Conservation (phyloP, 2,888 invertebrate genomes). For the Buathra laborator region DNA sequence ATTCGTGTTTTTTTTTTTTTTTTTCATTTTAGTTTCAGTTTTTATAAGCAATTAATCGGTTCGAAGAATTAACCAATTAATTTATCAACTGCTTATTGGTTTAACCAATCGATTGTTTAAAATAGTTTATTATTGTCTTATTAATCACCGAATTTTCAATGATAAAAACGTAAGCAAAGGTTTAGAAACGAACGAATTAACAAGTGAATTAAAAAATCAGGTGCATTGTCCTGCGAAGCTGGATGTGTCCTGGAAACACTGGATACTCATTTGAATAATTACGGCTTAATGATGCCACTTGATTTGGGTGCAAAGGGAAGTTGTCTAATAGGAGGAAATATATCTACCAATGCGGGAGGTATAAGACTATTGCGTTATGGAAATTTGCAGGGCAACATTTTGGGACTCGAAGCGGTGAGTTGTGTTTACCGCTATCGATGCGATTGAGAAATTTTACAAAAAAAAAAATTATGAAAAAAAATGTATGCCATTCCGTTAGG, state of each 20-base stretch:
- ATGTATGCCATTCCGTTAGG: slow-evolving; percentile 85
- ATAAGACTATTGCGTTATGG: slow-evolving; percentile 97
- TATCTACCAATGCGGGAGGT: slow-evolving; percentile 99
- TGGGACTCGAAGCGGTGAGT: slow-evolving; percentile 96
- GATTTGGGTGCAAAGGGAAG: slow-evolving; percentile 99
- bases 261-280: slow-evolving; percentile 90
- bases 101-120: slow-evolving; percentile 1
- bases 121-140: not conserved
- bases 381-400: slow-evolving; percentile 95
- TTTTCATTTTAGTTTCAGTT: no score
- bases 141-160: no score
- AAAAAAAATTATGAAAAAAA: slow-evolving; percentile 24
- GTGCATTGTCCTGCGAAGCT: slow-evolving; percentile 94
- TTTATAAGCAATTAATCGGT: no score
- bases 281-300: slow-evolving; percentile 95
- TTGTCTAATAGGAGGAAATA: slow-evolving; percentile 98
- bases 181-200: not conserved
- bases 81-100: not conserved
- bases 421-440: not conserved
- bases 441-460: not conserved
- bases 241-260: slow-evolving; percentile 96
- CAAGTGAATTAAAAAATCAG: slow-evolving; percentile 82
- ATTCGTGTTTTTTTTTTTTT: no score
- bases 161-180: not conserved
- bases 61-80: no score